phyloP scores from a whole-genome alignment of 2,113 vertebrate genomes.

The Dicentrarchus labrax region DNA sequence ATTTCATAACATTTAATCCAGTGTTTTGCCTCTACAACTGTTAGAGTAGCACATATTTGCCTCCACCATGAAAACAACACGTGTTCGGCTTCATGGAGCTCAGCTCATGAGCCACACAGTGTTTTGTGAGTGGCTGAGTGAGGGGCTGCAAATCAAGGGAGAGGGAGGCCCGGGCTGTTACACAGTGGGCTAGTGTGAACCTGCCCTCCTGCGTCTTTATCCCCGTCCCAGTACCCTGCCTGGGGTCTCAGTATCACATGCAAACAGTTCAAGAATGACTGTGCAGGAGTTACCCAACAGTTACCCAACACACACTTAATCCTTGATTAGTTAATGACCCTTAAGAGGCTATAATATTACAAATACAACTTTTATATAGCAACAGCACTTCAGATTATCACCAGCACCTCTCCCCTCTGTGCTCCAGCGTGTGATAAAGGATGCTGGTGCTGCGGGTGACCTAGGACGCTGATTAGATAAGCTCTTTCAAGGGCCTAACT shows the following conservation, averaged over 20 bases:
- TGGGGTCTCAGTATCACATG: not conserved
- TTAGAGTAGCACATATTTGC: not conserved
- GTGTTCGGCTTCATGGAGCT: constrained; percentile 5
- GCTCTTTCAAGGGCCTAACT: constrained; percentile 44
- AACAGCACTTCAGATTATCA: constrained; percentile 24
- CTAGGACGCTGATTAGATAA: constrained; percentile 72
- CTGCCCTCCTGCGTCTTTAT: constrained; percentile 31
- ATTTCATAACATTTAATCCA: constrained; percentile 14
- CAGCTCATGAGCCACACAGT: not conserved
- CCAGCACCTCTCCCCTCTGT: not conserved
- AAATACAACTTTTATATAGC: constrained; percentile 11
- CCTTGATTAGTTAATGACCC: constrained; percentile 8
- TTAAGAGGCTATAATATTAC: constrained; percentile 21
- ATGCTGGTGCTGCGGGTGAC: constrained; percentile 47
- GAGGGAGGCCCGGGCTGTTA: constrained; percentile 22
- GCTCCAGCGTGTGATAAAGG: not conserved
- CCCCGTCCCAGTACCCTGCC: not conserved
- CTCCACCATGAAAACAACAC: not conserved
- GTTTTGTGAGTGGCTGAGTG: constrained; percentile 7
- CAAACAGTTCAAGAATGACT: not conserved
- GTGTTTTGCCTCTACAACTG: not conserved
- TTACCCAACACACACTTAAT: constrained; percentile 20
- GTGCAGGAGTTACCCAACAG: not conserved
- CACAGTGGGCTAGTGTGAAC: constrained; percentile 42
- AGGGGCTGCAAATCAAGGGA: constrained; percentile 7